Evolutionary conservation across 1,140 invertebrate species (phyloP).

Genomic region (Helicoverpa zea): DNA sequence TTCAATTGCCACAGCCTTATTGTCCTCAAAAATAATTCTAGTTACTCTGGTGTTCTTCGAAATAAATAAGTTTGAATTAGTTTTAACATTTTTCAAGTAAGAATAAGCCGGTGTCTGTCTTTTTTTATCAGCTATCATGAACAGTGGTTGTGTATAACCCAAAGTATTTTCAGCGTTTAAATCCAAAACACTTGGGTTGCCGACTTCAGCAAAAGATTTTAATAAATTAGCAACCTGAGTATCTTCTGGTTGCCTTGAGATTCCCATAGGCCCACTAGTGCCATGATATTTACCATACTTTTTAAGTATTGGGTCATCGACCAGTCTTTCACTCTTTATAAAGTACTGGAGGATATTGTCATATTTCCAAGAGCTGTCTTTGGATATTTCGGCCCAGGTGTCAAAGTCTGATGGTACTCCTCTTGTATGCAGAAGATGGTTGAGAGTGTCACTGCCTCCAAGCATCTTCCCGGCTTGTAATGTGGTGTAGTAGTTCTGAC

Average conservation of each 20-base stretch:
- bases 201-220: slow-evolving; percentile 48
- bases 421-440: background rate
- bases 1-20: slow-evolving; percentile 21
- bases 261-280: slow-evolving; percentile 25
- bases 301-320: slow-evolving; percentile 22
- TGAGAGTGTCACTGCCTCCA: slow-evolving; percentile 5
- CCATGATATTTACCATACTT: slow-evolving; percentile 43
- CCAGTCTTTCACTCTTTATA: slow-evolving; percentile 51
- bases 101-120: slow-evolving; percentile 34
- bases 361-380: slow-evolving; percentile 21
- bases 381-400: background rate
- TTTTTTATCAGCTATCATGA: slow-evolving; percentile 17
- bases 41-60: slow-evolving; percentile 1
- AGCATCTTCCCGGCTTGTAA: slow-evolving; percentile 5
- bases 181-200: background rate
- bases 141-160: slow-evolving; percentile 29
- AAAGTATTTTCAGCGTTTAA: slow-evolving; percentile 15
- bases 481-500: background rate
- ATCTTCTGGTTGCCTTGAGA: slow-evolving; percentile 23
- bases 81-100: slow-evolving; percentile 22
- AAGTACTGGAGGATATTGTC: slow-evolving; percentile 39
- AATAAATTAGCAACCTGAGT: slow-evolving; percentile 43
- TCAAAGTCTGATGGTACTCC: background rate
- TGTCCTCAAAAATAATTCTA: slow-evolving; percentile 44
- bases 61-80: slow-evolving; percentile 33